Base-by-base conservation (phyloP, 2,888 invertebrate genomes). In the Tanypteryx hageni region DNA sequence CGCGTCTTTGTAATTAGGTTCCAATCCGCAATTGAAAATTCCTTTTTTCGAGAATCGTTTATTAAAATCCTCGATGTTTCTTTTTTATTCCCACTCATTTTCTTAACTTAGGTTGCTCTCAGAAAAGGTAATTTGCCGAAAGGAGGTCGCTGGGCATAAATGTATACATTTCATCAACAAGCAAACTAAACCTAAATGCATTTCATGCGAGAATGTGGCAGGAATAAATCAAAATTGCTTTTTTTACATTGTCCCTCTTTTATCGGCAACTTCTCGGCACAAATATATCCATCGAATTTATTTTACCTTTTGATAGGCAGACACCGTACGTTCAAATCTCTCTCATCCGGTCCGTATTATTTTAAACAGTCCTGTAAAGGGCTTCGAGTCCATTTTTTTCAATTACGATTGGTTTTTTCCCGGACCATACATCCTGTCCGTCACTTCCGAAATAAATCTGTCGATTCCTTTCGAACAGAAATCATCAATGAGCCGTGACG, bases 401-500 rank as follows among this genome's bases (percentile, higher is more conserved):
- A 13, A 61, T 76, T 27, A 10, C 22, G 18, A 76, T 76, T 22
- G 13, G 22, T 4, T 22, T 68, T 68, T 68, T 68, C 68, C 22
- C 68, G 68, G 22, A 68, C 22, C 68, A 11, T 18, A 18, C n/a
- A n/a, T 68, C 18, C 68, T 68, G 27, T 76, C 76, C 76, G 76
- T 76, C 76, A 76, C 27, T 76, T 76, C 76, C 76, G 76, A 76
- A 76, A 76, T 76, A 76, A 76, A 76, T 64, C 61, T 64, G 68
- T 44, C 89, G 11, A 86, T 18, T 64, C 61, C 61, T 59, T 61
- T 89, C 18, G 64, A 31, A 89, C 61, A 31, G 44, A 56, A 44
- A 61, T 64, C 89, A 64, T 44, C 61, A 89, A 89, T 89, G 89
- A 64, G 44, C 27, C 89, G 64, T 68, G 64, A 89, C 89, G 31